Percentiles rank a stretch among this genome's conserved stretches.
phyloP scores from a whole-genome alignment of 2,113 vertebrate species.

The Geothlypis trichas region DNA sequence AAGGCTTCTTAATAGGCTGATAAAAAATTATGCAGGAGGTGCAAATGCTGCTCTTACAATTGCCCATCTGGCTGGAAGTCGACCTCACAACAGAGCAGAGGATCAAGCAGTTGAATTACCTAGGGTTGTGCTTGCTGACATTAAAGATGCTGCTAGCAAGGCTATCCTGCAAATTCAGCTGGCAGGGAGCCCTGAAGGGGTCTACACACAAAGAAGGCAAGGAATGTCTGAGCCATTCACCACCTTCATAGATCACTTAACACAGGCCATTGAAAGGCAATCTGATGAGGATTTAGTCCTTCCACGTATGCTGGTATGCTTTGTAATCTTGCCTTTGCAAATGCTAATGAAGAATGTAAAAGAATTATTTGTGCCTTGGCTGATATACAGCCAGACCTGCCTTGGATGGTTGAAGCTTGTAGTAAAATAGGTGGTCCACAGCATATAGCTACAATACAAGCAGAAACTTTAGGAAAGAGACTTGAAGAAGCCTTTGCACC shows the following conservation, averaged over 20 bases:
- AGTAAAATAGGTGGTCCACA: not conserved
- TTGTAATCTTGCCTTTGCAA: not conserved
- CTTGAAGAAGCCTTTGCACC: not conserved
- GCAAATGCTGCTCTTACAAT: not conserved
- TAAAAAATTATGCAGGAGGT: not conserved
- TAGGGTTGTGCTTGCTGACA: not conserved
- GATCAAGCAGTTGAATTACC: not conserved
- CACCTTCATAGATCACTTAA: not conserved
- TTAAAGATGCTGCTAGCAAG: not conserved
- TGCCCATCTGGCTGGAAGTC: not conserved
- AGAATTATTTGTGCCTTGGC: not conserved
- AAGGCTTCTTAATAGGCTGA: not conserved
- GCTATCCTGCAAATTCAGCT: not conserved
- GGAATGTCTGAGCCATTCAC: not conserved
- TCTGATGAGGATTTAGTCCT: not conserved
- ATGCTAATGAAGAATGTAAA: not conserved
- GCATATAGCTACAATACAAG: not conserved
- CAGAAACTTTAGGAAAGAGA: not conserved
- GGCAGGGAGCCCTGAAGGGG: not conserved
- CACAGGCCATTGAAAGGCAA: not conserved
- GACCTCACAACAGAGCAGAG: not conserved
- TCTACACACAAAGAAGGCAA: not conserved
- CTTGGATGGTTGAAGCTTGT: not conserved
- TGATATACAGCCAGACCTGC: not conserved
- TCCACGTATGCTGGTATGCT: not conserved